Evolutionary conservation across 2,113 vertebrate species (phyloP).

Genomic region (Eublepharis macularius): DNA sequence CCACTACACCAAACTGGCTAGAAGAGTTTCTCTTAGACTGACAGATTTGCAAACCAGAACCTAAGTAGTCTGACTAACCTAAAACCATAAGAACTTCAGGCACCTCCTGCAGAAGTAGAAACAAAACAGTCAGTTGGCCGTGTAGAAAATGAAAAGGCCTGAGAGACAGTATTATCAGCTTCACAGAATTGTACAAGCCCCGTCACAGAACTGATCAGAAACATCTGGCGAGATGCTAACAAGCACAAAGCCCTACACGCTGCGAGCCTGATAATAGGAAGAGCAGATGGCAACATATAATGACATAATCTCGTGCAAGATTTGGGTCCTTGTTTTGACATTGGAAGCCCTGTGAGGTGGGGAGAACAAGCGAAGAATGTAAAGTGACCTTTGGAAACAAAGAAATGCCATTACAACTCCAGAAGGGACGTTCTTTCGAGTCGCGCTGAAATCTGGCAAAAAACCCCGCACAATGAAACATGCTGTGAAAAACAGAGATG

Average conservation of each 20-base stretch:
- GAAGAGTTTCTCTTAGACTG: not conserved
- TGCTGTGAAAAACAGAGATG: not conserved
- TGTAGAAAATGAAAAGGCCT: not conserved
- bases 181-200: not conserved
- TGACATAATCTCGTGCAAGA: not conserved
- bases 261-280: not conserved
- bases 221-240: not conserved
- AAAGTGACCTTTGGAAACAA: not conserved
- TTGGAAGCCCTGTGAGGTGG: not conserved
- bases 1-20: too few species aligned
- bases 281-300: conserved; percentile 2
- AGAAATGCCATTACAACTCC: not conserved
- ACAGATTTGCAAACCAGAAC: not conserved
- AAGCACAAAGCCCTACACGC: not conserved
- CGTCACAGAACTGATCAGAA: not conserved
- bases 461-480: not conserved
- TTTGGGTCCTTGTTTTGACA: not conserved
- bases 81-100: too few species aligned
- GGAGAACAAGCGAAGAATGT: not conserved
- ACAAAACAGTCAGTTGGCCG: not conserved
- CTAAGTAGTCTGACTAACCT: not conserved
- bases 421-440: not conserved
- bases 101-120: not conserved
- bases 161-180: not conserved
- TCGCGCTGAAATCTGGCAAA: not conserved